phyloP scores from a whole-genome alignment of 2,113 vertebrate species.

The Trogon melanurus region DNA sequence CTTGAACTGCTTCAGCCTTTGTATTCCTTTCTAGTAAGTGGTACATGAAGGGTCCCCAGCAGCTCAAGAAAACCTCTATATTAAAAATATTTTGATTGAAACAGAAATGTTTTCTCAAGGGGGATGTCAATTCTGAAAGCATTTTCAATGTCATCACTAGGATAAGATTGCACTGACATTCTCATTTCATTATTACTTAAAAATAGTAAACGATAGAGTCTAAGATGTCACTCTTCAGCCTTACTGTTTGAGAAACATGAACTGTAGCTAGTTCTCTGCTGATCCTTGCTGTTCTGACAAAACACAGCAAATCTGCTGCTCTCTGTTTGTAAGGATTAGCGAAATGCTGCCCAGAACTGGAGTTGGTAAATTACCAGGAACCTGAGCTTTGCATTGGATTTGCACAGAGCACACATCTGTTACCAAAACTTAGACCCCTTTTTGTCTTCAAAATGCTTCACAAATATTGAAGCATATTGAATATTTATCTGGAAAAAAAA shows the following conservation, averaged over 20 bases:
- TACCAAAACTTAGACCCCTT: not conserved
- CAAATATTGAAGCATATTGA: not conserved
- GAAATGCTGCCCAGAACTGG: not conserved
- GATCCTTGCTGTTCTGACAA: conserved; percentile 43
- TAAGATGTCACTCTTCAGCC: not conserved
- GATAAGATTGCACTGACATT: not conserved
- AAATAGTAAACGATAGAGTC: not conserved
- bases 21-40: not conserved
- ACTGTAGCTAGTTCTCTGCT: not conserved
- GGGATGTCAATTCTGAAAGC: not conserved
- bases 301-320: conserved; percentile 5
- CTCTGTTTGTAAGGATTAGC: not conserved
- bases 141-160: not conserved
- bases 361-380: conserved; percentile 36
- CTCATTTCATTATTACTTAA: not conserved
- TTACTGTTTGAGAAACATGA: not conserved
- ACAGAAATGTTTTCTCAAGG: not conserved
- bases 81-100: not conserved
- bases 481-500: not conserved
- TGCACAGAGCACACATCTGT: not conserved
- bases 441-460: not conserved
- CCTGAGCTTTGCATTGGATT: not conserved
- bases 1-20: not conserved
- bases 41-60: rapidly evolving
- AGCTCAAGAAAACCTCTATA: not conserved